These are phyloP conservation scores for Suricata suricatta DNA, from an alignment of 2,113 vertebrate species.

Conservation along the genomic window DNA sequence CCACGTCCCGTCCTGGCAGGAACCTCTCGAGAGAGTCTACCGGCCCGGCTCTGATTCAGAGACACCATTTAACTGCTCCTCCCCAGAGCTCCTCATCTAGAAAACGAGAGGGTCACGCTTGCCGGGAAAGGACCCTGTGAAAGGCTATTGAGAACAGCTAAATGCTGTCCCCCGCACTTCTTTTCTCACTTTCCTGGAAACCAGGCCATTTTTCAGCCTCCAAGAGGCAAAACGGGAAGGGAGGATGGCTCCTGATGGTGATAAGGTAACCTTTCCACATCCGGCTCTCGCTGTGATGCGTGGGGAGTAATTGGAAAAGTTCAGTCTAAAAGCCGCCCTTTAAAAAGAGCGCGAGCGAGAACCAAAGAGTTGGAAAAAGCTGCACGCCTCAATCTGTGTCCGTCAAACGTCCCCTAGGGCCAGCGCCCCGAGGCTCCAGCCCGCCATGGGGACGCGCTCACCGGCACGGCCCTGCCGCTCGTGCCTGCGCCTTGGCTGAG, in stretches of 20 bases:
- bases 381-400: not conserved
- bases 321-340: not conserved
- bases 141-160: conserved; percentile 6
- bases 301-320: not conserved
- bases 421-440: accelerated
- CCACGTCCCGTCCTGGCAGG: accelerated
- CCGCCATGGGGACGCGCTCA: accelerated
- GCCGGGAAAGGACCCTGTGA: conserved; percentile 16
- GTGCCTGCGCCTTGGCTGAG: not conserved
- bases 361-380: not conserved
- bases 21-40: accelerated
- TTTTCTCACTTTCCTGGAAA: not conserved
- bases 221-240: conserved; percentile 32
- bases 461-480: accelerated
- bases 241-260: not conserved
- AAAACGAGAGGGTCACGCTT: not conserved
- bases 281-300: not conserved
- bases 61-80: not conserved
- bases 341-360: not conserved
- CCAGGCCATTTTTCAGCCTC: conserved; percentile 40
- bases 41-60: not conserved
- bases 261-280: not conserved
- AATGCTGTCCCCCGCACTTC: not conserved
- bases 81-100: not conserved
- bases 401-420: not conserved